A percentile compares a stretch with the other conserved stretches of the same genome.
Evolutionary conservation across 2,888 invertebrate genomes (phyloP).

Genomic region (Polylopha cassiicola): DNA sequence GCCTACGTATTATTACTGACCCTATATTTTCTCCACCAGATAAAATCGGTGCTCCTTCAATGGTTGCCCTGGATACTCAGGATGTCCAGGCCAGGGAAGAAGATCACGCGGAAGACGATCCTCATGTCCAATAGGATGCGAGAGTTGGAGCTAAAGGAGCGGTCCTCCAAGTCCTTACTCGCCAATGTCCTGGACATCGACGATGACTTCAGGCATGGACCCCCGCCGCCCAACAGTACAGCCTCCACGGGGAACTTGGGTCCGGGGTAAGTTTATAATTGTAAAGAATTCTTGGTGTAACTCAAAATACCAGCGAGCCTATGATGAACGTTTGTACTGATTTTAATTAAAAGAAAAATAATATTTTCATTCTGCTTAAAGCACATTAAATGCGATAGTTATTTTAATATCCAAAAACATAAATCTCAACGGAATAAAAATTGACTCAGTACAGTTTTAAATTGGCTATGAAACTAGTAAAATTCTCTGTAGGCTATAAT

Average conservation of each 20-base stretch:
- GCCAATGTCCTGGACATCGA: conserved; percentile 98
- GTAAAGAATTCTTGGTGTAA: neutral
- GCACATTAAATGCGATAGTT: too few relatives aligned
- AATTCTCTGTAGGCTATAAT: too few relatives aligned
- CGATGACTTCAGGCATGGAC: conserved; percentile 91
- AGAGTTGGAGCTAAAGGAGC: conserved; percentile 94
- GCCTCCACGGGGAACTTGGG: conserved; percentile 80
- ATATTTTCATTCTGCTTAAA: too few relatives aligned
- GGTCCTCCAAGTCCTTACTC: conserved; percentile 94
- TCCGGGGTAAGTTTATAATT: conserved; percentile 72
- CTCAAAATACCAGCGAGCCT: neutral
- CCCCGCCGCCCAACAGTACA: conserved; percentile 79
- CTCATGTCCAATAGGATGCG: conserved; percentile 94
- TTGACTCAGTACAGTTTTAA: too few relatives aligned
- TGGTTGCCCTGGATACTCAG: conserved; percentile 98
- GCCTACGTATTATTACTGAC: too few relatives aligned
- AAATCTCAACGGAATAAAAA: too few relatives aligned
- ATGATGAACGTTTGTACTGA: too few relatives aligned
- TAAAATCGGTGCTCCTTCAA: conserved; percentile 95
- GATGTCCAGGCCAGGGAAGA: conserved; percentile 97
- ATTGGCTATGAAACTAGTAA: too few relatives aligned
- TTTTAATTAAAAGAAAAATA: too few relatives aligned
- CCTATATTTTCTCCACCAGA: conserved; percentile 82
- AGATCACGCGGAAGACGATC: conserved; percentile 93
- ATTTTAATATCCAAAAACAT: too few relatives aligned